These are phyloP conservation scores for Suillia variegata DNA, from an alignment of 2,888 invertebrate species.

Conservation along the genomic window DNA sequence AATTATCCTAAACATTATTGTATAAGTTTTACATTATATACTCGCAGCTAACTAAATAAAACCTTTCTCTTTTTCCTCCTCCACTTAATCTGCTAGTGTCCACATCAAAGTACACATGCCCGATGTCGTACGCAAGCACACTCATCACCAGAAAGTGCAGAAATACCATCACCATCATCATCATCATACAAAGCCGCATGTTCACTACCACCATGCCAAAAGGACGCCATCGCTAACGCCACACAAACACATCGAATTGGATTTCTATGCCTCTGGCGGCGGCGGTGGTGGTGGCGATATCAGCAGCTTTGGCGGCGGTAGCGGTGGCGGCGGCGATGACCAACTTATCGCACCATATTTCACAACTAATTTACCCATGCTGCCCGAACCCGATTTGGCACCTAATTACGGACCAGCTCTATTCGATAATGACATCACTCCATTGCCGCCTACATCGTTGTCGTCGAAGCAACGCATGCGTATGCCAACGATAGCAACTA, in stretches of 20 bases:
- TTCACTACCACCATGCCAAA: conserved; percentile 11
- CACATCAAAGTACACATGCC: conserved; percentile 55
- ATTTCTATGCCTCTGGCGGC: conserved; percentile 37
- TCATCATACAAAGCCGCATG: conserved; percentile 25
- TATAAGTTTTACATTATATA: too few species aligned
- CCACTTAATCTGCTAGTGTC: conserved; percentile 35
- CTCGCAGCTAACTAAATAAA: too few species aligned
- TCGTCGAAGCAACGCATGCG: conserved; percentile 16
- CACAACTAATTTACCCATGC: conserved; percentile 30
- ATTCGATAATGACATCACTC: conserved; percentile 38
- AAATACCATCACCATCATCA: conserved; percentile 30
- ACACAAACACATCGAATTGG: conserved; percentile 28
- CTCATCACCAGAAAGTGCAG: conserved; percentile 44
- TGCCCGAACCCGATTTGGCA: conserved; percentile 18
- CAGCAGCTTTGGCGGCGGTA: conserved; percentile 12
- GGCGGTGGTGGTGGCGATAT: conserved; percentile 23
- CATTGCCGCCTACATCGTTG: background rate
- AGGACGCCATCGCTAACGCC: too few species aligned
- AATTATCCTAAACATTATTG: background rate
- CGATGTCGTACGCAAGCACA: conserved; percentile 43
- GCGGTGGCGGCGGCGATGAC: too few species aligned
- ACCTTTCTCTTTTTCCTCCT: conserved; percentile 1
- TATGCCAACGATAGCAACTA: conserved; percentile 8
- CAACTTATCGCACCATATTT: conserved; percentile 26
- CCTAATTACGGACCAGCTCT: conserved; percentile 45